phyloP scores from a whole-genome alignment of 2,888 invertebrate genomes.

The Biston betularia region DNA sequence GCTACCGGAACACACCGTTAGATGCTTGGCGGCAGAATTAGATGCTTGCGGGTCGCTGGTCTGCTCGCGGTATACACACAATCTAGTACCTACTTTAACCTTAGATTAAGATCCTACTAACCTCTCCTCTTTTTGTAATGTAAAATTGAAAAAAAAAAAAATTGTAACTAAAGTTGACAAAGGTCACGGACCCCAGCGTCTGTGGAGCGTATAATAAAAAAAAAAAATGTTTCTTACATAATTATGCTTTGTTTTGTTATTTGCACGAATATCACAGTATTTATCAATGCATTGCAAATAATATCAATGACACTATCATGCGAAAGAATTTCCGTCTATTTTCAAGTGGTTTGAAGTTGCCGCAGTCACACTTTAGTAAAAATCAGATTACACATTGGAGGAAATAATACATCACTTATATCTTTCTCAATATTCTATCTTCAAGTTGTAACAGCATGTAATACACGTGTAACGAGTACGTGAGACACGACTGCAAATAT shows the following conservation, averaged over 20 bases:
- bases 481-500: slow-evolving; percentile 62
- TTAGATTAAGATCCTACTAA: no score
- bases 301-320: slow-evolving; percentile 10
- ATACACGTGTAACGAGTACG: slow-evolving; percentile 66
- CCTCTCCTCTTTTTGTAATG: no score
- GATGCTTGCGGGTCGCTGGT: no score
- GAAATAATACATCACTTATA: background rate
- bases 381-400: background rate
- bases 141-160: no score
- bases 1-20: no score
- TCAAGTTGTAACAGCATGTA: slow-evolving; percentile 57
- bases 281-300: slow-evolving; percentile 1
- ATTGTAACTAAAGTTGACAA: no score
- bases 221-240: background rate
- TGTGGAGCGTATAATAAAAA: no score
- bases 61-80: no score
- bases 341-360: slow-evolving; percentile 10
- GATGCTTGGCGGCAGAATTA: no score
- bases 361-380: slow-evolving; percentile 32
- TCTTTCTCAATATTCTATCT: slow-evolving; percentile 31
- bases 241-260: background rate
- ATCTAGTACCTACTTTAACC: no score
- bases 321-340: background rate
- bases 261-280: background rate
- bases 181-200: no score